Base-by-base conservation (phyloP, 2,797 vertebrate species). In the Valencia hispanica region DNA sequence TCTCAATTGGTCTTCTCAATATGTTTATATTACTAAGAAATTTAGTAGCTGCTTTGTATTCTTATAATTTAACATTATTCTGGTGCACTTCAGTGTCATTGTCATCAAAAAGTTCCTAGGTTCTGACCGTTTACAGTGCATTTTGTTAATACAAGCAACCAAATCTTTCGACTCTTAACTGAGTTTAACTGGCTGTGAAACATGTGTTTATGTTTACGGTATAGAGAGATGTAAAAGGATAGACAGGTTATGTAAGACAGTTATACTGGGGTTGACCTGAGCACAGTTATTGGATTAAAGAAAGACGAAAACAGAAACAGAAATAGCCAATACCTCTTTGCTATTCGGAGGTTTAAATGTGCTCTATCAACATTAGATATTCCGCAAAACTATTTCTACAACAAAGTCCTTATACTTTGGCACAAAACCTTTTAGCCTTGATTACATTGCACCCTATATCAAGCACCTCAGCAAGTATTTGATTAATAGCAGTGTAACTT, bases 241-340 rank as follows among this genome's bases (percentile, higher is more conserved):
- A 70, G 45, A 79, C 72, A 22, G 32, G 47, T 89, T 87, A 82
- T 48, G 73, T 84, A 87, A 88, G n/a, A 73, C 41, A 48, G 73
- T 45, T 61, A 61, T 17, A 72, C 7, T 34, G 45, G 74, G 17
- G 65, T 55, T 45, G 34, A 18, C 18, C 63, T 73, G 20, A 68
- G 15, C n/a, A 22, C 73, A 87, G 63, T 77, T 79, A 85, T 68
- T 68, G 2, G 1, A 50, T 34, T 53, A 59, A 81, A 15, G 20
- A 45, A 63, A 1, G 0, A 57, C 74, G 75, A 74, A 72, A 66
- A 39, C 68, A 53, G 77, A 84, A 70, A 75, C 74, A 79, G n/a
- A 39, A 51, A 45, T 68, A 43, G 2, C 2, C 30, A 34, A 59
- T 39, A 9, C 20, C 3, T 20, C 65, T 73, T 5, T 36, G 7